phyloP scores from a whole-genome alignment of 2,797 vertebrate genomes.

The Rhinophrynus dorsalis region DNA sequence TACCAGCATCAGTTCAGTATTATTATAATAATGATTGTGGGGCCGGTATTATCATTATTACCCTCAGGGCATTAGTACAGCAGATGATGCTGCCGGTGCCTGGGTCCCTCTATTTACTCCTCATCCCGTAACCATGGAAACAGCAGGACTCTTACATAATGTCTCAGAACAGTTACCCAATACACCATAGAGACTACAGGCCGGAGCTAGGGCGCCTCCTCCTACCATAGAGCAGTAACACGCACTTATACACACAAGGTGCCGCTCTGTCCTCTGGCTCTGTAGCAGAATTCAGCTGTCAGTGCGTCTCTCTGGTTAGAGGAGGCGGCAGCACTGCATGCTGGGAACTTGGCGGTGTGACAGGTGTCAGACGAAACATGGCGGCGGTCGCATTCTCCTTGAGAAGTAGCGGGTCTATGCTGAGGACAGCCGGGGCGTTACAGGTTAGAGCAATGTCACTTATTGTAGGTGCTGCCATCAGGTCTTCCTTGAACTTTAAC shows the following conservation, averaged over 20 bases:
- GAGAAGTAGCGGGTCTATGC: conserved; percentile 21
- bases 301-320: conserved; percentile 10
- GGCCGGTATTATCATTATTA: too few relatives aligned
- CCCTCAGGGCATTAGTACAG: too few relatives aligned
- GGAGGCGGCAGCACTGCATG: background rate
- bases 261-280: too few relatives aligned
- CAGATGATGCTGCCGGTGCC: too few relatives aligned
- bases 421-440: conserved; percentile 4
- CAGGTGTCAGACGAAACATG: conserved; percentile 3
- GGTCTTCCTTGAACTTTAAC: too few relatives aligned
- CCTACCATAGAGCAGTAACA: too few relatives aligned
- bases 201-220: background rate
- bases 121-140: conserved; percentile 3
- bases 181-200: background rate
- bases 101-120: too few relatives aligned
- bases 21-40: too few relatives aligned
- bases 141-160: too few relatives aligned
- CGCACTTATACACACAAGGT: background rate
- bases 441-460: conserved; percentile 36
- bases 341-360: conserved; percentile 6
- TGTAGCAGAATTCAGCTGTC: fast-evolving
- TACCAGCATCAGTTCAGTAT: too few relatives aligned
- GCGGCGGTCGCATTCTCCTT: conserved; percentile 42
- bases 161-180: conserved; percentile 24
- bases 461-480: too few relatives aligned